phyloP scores from a whole-genome alignment of 1,140 invertebrate genomes.

The Bombus vancouverensis region DNA sequence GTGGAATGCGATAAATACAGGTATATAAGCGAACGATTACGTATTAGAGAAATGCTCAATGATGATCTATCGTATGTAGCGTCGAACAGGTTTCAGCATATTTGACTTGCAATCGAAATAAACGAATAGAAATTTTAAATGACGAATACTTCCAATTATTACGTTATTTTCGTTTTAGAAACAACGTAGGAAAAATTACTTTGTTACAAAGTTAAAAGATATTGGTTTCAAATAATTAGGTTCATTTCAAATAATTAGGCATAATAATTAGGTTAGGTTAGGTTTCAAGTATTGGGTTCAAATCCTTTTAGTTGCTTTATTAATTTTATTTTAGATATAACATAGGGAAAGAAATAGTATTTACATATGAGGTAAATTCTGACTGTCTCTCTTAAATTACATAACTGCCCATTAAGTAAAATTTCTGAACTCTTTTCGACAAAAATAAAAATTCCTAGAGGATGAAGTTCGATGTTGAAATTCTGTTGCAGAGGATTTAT shows the following conservation, averaged over 20 bases:
- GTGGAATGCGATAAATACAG: not conserved
- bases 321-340: not conserved
- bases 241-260: no score
- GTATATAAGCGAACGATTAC: not conserved
- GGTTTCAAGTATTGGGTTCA: no score
- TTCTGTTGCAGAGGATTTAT: not conserved
- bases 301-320: not conserved
- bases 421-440: fast-evolving
- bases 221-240: no score
- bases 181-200: not conserved
- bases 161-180: not conserved
- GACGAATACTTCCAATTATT: no score
- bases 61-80: not conserved
- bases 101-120: no score
- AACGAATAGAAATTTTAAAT: no score
- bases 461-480: not conserved
- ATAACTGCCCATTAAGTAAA: not conserved
- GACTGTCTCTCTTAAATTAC: no score
- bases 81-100: not conserved
- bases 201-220: not conserved
- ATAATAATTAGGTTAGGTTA: no score
- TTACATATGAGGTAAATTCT: no score
- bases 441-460: not conserved
- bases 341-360: not conserved
- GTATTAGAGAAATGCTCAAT: not conserved